Percentiles rank a stretch among this genome's conserved stretches.
phyloP scores from a whole-genome alignment of 1,140 invertebrate species.

The Maconellicoccus hirsutus region DNA sequence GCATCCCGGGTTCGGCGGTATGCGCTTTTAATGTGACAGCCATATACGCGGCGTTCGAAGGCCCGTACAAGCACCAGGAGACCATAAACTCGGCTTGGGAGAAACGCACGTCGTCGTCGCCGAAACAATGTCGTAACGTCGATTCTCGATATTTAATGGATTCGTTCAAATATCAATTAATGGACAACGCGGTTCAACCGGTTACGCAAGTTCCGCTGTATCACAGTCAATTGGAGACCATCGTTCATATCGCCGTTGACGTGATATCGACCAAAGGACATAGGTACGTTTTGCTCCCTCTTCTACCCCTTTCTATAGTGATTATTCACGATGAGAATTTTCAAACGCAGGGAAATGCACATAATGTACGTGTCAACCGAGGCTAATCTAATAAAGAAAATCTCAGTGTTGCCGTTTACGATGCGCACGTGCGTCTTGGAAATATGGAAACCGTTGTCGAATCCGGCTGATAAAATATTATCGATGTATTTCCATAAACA shows the following conservation, averaged over 20 bases:
- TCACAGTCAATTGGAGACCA: constrained; percentile 53
- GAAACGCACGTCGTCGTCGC: constrained; percentile 33
- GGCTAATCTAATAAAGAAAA: constrained; percentile 64
- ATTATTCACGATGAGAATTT: background rate
- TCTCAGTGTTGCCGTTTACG: constrained; percentile 54
- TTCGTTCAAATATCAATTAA: constrained; percentile 69
- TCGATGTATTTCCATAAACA: constrained; percentile 67
- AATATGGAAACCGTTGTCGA: constrained; percentile 57
- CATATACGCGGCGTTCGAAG: constrained; percentile 70
- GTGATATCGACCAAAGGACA: constrained; percentile 53
- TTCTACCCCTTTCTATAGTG: background rate
- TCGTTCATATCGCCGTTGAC: constrained; percentile 69
- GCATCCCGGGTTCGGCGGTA: constrained; percentile 82
- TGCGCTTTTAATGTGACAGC: constrained; percentile 81
- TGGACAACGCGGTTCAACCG: constrained; percentile 73
- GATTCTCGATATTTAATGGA: constrained; percentile 37
- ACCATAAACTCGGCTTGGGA: constrained; percentile 67
- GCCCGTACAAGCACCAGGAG: constrained; percentile 76
- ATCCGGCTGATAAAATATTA: constrained; percentile 42
- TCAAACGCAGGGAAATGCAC: constrained; percentile 39
- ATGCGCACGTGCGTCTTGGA: constrained; percentile 72
- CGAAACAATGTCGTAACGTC: background rate
- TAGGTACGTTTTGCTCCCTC: constrained; percentile 31
- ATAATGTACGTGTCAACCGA: constrained; percentile 69
- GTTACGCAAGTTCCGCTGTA: constrained; percentile 55